Evolutionary conservation across 2,888 invertebrate genomes (phyloP), one percentile per base, ranked within the genome.

Genomic region (Falcaria lacertinaria): DNA sequence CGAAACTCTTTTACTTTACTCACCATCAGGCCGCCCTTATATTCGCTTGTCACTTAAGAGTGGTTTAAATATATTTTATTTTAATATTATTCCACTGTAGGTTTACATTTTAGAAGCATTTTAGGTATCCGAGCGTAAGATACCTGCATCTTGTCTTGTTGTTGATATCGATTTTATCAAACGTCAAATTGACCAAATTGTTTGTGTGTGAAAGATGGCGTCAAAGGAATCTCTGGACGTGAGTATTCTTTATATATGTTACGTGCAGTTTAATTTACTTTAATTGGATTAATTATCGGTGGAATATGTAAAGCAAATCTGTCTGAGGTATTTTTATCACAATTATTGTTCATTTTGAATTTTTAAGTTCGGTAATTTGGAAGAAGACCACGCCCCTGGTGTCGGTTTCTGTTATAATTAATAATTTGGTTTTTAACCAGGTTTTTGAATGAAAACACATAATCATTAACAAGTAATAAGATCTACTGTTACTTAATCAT

Each of bases 131-230:
- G 69, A 77, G 60, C 65, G 41, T 34, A 44, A 22, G 13, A 35
- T 57, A 63, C 56, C 28, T 11, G 11, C 47, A 57, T 66, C 57
- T 11, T 22, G 37, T 46, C 59, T 67, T 80, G 76, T 73, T 78
- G 79, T 83, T 68, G 84, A 80, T 78, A 79, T 83, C 69, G 84
- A 80, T 79, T 77, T 69, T 73, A 60, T 52, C 47, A 60, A 74
- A 73, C 60, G 76, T 78, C 82, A 83, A 83, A 78, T 73, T 80
- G 79, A 75, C 77, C 82, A 83, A 83, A 78, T 73, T 80, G 79
- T 81, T 83, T 85, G 80, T 83, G 78, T 78, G 79, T 80, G 85
- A 83, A 87, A 86, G 69, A 89, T 89, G 89, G 89, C 89, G 89
- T 89, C 89, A 52, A 89, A 89, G 85, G 89, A 89, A 71, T 89